Base-by-base conservation (phyloP, 2,888 invertebrate genomes). In the Zygothrica quintamaculata region DNA sequence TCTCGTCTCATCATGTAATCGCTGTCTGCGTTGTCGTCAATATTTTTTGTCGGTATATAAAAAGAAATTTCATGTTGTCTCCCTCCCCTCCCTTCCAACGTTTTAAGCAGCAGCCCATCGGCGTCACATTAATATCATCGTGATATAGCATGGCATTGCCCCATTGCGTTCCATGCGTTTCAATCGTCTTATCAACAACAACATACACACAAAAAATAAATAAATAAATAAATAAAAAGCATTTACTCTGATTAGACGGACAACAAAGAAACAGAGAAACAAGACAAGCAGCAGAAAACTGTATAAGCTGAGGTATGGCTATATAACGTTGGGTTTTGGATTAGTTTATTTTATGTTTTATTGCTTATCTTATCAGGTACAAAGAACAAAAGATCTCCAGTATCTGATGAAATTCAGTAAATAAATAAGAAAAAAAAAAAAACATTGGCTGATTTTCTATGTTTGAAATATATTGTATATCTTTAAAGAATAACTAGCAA, bases 311-410 rank as follows among this genome's bases (percentile, higher is more conserved):
- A 59, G 52, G 47, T 73, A 59, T 59, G 58, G 59, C 37, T 58
- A 39, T 46, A 58, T 52, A 52, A 31, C 59, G 29, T 22, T 60
- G 47, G 44, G 53, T 72, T 57, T 52, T 29, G 69, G 71, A 68
- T 73, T 74, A 68, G 55, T 69, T 64, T 48, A 64, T 59, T 48
- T 58, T 58, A 51, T 74, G 62, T 74, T 59, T 11, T n/a, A 36
- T 34, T 15, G 6, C 65, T 44, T 78, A 80, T 84, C 78, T 84
- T 84, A 72, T 74, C 76, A 64, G 46, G 8, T 16, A 13, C 7
- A 39, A 43, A 39, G 42, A 40, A 47, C n/a, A 25, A 15, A 56
- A 56, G 15, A 56, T 25, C 26, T 26, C 4, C 8, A n/a, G 12
- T 42, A 52, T 36, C 37, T 42, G 15, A n/a, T n/a, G n/a, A n/a